Evolutionary conservation across 2,797 vertebrate species (phyloP), one percentile per base, ranked within the genome.

Genomic region (Neostethus bicornis): DNA sequence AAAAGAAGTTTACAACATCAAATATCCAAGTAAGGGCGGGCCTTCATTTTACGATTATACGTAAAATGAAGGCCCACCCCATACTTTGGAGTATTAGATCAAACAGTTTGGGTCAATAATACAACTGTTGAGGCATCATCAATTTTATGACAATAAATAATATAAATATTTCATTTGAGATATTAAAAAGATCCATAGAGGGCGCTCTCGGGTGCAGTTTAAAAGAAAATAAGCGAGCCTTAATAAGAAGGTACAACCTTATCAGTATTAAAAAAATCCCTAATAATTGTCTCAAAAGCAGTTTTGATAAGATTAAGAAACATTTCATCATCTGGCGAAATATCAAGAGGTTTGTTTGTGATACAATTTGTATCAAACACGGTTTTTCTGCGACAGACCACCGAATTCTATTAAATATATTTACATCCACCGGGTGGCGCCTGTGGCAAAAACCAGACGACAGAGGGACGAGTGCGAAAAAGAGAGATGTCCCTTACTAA

Each of bases 331-430:
- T 90, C 92, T 81, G 91, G 91, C 76, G 72, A 85, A 84, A 92
- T 83, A 87, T 85, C 73, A 66, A 86, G 80, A 77, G 81, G 80
- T 86, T 92, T 80, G 91, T 94, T 95, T 92, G 95, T 87, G 95
- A 98, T 97, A 98, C 96, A 98, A 98, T 96, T 98, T 97, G 96
- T 96, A 98, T 98, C 95, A 96, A 88, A 96, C 93, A 86, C 91
- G 89, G 90, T 80, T 95, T 92, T 93, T 93, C 88, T 87, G 81
- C 73, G 77, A 83, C 77, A 83, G 83, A 79, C 73, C 70, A 63
- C 75, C 31, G 51, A 26, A 25, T 29, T 63, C 35, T 10, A 34
- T 84, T 86, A 81, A 87, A 88, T 85, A 83, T 85, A 87, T 85
- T 83, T 84, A 88, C 85, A 85, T 5, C 41, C 51, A 38, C 4